Percentiles rank a stretch among this genome's conserved stretches.
These are phyloP conservation scores for Chalcis sispes DNA, from an alignment of 2,888 invertebrate genomes.

Conservation along the genomic window DNA sequence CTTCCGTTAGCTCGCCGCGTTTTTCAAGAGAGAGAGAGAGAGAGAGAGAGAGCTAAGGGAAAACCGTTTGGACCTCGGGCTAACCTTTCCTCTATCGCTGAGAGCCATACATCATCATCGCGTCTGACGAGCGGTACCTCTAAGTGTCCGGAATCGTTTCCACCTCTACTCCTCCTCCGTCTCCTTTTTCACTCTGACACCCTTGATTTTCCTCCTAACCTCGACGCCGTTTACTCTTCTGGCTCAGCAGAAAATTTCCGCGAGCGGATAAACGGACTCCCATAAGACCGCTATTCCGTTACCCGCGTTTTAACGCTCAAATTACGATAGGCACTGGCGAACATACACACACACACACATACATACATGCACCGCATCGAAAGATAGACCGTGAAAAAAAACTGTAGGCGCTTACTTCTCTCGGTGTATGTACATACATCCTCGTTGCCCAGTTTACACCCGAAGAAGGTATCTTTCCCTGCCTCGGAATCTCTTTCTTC, in stretches of 20 bases:
- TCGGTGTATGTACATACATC: too few species aligned
- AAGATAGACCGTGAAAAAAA: not conserved
- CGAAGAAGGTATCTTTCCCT: too few species aligned
- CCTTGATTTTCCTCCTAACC: not conserved
- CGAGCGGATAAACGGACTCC: conserved; percentile 18
- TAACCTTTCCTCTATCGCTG: conserved; percentile 48
- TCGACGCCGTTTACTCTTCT: not conserved
- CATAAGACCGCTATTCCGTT: too few species aligned
- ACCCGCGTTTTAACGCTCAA: conserved; percentile 13
- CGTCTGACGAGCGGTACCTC: conserved; percentile 65
- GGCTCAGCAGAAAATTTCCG: conserved; percentile 41
- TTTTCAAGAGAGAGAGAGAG: too few species aligned
- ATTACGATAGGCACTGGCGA: too few species aligned
- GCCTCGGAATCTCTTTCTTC: too few species aligned
- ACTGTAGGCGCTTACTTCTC: not conserved
- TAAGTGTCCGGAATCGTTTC: conserved; percentile 68
- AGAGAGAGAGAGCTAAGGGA: too few species aligned
- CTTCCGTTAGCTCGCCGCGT: too few species aligned
- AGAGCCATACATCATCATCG: conserved; percentile 71
- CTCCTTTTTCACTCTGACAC: conserved; percentile 18
- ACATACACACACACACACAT: too few species aligned
- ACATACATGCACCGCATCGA: not conserved
- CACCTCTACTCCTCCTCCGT: conserved; percentile 34
- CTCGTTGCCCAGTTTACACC: too few species aligned
- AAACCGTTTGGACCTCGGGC: not conserved